phyloP scores from a whole-genome alignment of 2,888 invertebrate species.

The Brachyptera risi region DNA sequence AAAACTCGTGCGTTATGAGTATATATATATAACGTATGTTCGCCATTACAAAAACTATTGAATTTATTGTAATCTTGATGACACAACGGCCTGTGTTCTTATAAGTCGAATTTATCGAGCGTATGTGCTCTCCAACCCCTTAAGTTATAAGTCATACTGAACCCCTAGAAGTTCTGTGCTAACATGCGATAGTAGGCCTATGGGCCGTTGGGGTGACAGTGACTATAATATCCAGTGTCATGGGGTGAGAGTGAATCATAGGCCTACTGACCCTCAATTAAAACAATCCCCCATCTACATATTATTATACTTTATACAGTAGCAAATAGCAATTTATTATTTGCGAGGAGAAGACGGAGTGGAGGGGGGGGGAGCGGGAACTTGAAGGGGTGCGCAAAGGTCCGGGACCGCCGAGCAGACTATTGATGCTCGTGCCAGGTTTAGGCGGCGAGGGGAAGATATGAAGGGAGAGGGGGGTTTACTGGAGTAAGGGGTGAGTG shows the following conservation, averaged over 20 bases:
- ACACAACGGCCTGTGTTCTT: constrained; percentile 14
- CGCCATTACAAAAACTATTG: constrained; percentile 9
- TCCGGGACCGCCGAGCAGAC: constrained; percentile 15
- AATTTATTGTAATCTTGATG: constrained; percentile 21
- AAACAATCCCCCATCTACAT: constrained; percentile 19
- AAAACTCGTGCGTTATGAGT: neutral
- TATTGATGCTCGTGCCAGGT: constrained; percentile 21
- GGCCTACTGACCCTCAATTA: constrained; percentile 21
- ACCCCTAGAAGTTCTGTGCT: constrained; percentile 7
- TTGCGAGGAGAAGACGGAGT: neutral
- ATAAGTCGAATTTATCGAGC: constrained; percentile 21
- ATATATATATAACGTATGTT: neutral
- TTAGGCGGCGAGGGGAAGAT: neutral
- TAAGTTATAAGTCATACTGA: constrained; percentile 15
- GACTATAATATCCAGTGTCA: constrained; percentile 11
- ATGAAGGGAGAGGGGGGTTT: neutral
- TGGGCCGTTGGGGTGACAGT: neutral
- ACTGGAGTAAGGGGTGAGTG: constrained; percentile 14
- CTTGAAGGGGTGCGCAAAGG: constrained; percentile 15
- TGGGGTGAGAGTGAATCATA: constrained; percentile 17
- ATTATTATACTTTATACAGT: constrained; percentile 7
- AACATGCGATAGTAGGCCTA: neutral
- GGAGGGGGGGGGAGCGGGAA: neutral
- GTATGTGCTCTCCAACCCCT: constrained; percentile 12
- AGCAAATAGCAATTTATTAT: constrained; percentile 20